phyloP scores from a whole-genome alignment of 2,113 vertebrate species.

The Sebastes schlegelii region DNA sequence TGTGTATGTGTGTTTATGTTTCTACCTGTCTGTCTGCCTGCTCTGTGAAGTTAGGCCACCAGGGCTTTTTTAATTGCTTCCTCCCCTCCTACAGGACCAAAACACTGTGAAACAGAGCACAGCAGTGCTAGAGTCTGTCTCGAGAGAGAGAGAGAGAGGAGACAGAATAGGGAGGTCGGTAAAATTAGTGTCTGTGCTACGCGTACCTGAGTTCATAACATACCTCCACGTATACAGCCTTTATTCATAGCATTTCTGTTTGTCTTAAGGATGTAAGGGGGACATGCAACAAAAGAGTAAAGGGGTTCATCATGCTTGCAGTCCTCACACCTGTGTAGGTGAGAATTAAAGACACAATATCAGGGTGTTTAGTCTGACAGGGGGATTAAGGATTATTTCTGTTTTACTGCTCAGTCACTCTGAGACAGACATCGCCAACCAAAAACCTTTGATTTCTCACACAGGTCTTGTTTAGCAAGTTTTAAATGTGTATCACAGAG shows the following conservation, averaged over 20 bases:
- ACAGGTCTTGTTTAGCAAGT: background rate
- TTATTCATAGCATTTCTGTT: conserved; percentile 5
- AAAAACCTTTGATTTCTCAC: conserved; percentile 35
- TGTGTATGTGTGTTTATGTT: conserved; percentile 68
- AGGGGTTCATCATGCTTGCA: conserved; percentile 34
- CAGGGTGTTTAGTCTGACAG: conserved; percentile 77
- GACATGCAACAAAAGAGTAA: background rate
- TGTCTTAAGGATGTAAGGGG: background rate
- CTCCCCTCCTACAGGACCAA: conserved; percentile 67
- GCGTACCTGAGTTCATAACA: background rate
- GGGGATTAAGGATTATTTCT: conserved; percentile 68
- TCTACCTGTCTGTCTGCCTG: conserved; percentile 72
- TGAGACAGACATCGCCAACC: conserved; percentile 37
- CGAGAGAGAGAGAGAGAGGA: conserved; percentile 33
- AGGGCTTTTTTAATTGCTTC: conserved; percentile 79
- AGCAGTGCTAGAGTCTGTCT: conserved; percentile 35
- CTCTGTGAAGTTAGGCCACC: conserved; percentile 79
- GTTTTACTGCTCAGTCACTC: conserved; percentile 49
- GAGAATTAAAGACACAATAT: conserved; percentile 59
- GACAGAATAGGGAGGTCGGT: background rate
- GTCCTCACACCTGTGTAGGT: conserved; percentile 71
- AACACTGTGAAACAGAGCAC: conserved; percentile 57
- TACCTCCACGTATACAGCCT: background rate
- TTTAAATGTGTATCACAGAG: background rate
- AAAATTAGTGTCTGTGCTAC: conserved; percentile 2